phyloP scores from a whole-genome alignment of 2,797 vertebrate genomes.

The Urosaurus nigricauda region DNA sequence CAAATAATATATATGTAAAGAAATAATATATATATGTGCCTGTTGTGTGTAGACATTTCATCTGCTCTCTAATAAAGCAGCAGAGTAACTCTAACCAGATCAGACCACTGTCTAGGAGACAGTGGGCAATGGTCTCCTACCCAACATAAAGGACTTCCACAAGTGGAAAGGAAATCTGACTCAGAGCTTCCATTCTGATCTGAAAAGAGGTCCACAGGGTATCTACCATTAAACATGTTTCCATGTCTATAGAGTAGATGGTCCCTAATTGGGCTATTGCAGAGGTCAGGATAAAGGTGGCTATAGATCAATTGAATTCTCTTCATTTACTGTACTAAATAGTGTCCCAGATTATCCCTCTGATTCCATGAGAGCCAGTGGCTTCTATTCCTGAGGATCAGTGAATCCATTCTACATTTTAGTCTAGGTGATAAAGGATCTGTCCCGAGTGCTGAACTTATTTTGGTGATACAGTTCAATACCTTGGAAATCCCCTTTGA shows the following conservation, averaged over 20 bases:
- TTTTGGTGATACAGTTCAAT: no score
- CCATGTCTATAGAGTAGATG: not conserved
- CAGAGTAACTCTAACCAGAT: not conserved
- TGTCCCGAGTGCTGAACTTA: no score
- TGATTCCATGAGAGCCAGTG: no score
- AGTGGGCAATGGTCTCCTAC: no score
- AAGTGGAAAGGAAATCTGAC: not conserved
- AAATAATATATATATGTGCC: not conserved
- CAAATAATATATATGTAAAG: not conserved
- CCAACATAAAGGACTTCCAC: not conserved
- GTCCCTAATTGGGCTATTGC: not conserved
- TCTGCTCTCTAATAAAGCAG: not conserved
- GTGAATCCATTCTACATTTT: no score
- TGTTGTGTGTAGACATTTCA: not conserved
- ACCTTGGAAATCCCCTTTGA: no score
- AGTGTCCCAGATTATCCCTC: not conserved
- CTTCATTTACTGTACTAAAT: not conserved
- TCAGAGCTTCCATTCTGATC: not conserved
- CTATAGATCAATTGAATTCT: not conserved
- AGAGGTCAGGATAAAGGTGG: not conserved
- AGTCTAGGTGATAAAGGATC: no score
- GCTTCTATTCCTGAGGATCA: no score
- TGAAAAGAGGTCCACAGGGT: not conserved
- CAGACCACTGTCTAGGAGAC: not conserved
- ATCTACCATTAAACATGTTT: not conserved